These are phyloP conservation scores for Microctonus brassicae DNA, from an alignment of 2,888 invertebrate species.

Conservation along the genomic window DNA sequence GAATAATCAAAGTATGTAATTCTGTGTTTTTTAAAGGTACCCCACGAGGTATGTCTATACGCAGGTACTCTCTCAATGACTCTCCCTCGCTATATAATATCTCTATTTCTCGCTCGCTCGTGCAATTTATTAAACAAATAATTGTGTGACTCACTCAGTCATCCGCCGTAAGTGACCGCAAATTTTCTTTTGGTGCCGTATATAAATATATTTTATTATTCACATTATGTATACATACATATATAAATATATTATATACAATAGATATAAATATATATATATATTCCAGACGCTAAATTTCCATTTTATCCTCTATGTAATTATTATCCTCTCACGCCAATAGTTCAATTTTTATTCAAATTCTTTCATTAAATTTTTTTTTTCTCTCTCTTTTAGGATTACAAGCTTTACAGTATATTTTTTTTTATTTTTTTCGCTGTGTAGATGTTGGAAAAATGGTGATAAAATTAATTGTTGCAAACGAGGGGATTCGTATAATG, in stretches of 20 bases:
- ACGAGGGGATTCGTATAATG: background rate
- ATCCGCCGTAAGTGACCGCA: constrained; percentile 63
- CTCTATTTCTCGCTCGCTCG: constrained; percentile 29
- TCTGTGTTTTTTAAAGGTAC: constrained; percentile 66
- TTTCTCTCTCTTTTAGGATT: background rate
- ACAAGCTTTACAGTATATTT: background rate
- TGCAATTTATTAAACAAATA: constrained; percentile 35
- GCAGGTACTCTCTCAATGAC: constrained; percentile 55
- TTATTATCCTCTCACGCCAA: background rate
- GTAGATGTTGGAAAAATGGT: background rate
- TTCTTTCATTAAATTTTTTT: background rate
- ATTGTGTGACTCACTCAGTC: constrained; percentile 31
- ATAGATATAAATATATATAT: constrained; percentile 14
- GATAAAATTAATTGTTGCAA: background rate
- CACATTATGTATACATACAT: constrained; percentile 15
- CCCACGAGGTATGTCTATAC: constrained; percentile 69
- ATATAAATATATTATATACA: constrained; percentile 34
- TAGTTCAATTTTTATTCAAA: background rate
- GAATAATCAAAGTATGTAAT: constrained; percentile 55
- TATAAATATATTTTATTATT: background rate
- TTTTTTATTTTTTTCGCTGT: background rate
- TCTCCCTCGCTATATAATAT: constrained; percentile 22
- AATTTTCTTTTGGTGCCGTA: constrained; percentile 15
- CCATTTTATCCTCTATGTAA: background rate
- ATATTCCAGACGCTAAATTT: background rate